phyloP scores from a whole-genome alignment of 2,797 vertebrate genomes.

The Lates japonicus region DNA sequence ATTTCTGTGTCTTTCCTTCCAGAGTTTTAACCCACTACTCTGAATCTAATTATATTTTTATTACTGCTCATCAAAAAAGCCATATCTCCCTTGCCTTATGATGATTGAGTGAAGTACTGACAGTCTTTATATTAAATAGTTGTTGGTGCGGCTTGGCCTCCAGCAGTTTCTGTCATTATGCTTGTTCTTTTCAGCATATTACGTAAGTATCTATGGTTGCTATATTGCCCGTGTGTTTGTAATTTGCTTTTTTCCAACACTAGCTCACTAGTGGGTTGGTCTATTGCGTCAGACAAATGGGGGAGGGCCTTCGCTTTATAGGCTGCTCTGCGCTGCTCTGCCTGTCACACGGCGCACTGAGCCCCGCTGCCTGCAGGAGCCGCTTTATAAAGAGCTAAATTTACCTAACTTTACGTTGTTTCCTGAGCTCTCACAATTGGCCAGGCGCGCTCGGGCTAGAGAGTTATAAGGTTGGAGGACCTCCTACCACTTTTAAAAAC shows the following conservation, averaged over 20 bases:
- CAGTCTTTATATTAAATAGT: slow-evolving; percentile 22
- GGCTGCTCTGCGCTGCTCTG: slow-evolving; percentile 41
- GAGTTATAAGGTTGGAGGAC: slow-evolving; percentile 83
- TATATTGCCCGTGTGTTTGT: slow-evolving; percentile 69
- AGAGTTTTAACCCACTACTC: neutral
- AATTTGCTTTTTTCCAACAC: slow-evolving; percentile 51
- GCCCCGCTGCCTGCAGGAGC: slow-evolving; percentile 52
- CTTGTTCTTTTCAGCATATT: slow-evolving; percentile 65
- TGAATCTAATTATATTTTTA: slow-evolving; percentile 17
- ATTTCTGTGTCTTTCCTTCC: neutral
- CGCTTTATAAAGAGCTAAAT: slow-evolving; percentile 98
- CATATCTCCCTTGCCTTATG: neutral
- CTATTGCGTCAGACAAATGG: slow-evolving; percentile 57
- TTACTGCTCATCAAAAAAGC: slow-evolving; percentile 9
- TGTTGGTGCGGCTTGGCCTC: slow-evolving; percentile 35
- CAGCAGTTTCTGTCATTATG: slow-evolving; percentile 55
- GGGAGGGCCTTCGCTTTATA: slow-evolving; percentile 73
- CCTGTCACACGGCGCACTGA: slow-evolving; percentile 66
- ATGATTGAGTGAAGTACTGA: slow-evolving; percentile 34
- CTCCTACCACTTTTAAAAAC: slow-evolving; percentile 82
- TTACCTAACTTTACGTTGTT: slow-evolving; percentile 94
- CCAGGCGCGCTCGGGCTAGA: slow-evolving; percentile 58
- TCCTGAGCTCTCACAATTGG: slow-evolving; percentile 93
- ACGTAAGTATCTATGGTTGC: slow-evolving; percentile 76
- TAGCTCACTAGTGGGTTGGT: slow-evolving; percentile 50